Conservation (phyloP, 2,113 vertebrate species). For the Chamaetylas fuelleborni region DNA sequence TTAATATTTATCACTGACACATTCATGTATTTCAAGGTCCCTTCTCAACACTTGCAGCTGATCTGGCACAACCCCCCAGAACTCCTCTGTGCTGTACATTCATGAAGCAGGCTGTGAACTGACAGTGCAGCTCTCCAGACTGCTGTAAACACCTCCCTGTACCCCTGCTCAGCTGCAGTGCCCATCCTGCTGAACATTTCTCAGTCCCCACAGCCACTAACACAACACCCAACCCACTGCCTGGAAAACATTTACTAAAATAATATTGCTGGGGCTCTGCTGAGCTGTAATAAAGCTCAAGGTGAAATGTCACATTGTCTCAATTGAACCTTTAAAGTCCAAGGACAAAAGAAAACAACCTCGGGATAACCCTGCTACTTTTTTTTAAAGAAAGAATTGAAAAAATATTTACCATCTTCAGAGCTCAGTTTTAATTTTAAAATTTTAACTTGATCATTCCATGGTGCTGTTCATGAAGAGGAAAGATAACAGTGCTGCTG, state of each 20-base stretch:
- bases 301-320: not conserved
- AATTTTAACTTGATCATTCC: not conserved
- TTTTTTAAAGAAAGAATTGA: not conserved
- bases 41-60: not conserved
- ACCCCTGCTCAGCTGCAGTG: not conserved
- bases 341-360: not conserved
- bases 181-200: not conserved
- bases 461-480: not conserved
- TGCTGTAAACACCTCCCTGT: not conserved
- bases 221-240: rapidly evolving
- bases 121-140: not conserved
- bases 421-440: not conserved
- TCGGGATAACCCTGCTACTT: not conserved
- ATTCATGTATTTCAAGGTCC: not conserved
- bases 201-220: not conserved
- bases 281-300: not conserved
- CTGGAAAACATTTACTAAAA: not conserved
- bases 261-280: not conserved
- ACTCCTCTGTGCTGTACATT: rapidly evolving
- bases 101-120: rapidly evolving
- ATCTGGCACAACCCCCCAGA: not conserved
- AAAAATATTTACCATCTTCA: not conserved
- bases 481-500: not conserved
- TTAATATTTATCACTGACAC: slow-evolving; percentile 27
- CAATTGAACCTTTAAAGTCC: not conserved